Evolutionary conservation across 2,113 vertebrate species (phyloP), one percentile per base, ranked within the genome.

Genomic region (Tragelaphus imberbis): DNA sequence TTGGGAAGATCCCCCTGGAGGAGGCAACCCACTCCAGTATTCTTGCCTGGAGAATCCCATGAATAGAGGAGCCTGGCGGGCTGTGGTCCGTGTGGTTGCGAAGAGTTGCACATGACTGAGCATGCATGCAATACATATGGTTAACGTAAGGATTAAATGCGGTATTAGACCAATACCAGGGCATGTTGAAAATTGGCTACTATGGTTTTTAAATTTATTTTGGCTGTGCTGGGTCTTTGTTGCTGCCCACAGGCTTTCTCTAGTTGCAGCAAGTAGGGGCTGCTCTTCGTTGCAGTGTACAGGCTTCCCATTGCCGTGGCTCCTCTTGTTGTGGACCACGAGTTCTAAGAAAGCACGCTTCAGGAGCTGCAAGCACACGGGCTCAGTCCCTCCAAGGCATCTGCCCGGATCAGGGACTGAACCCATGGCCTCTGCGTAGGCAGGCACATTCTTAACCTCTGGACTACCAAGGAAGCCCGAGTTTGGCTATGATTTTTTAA

Each of bases 221-320:
- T 21, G 33, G 7, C n/a, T 71, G n/a, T 11, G 65, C 65, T 36
- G 8, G 65, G 65, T 36, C 65, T 36, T 11, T 36, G 65, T 11
- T 36, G 65, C n/a, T 21, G n/a, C 30, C 61, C 15, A 0, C 4
- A 10, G 65, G 33, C 65, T 36, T 10, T 11, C 65, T 2, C n/a
- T 21, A 5, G 65, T 11, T 21, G n/a, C 65, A 36, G 17, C 33
- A 21, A 68, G 65, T 10, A 68, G 65, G 33, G n/a, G 17, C 65
- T 21, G n/a, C 65, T 68, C 8, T 68, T 10, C 8, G 0, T 19
- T 36, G 65, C 0, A 0, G 1, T 5, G 33, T 36, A n/a, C 5
- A 17, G 2, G 65, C 9, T 2, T 71, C 17, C 15, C 17, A 0
- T 36, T 11, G 33, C n/a, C 17, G 0, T 36, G 65, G n/a, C 17